Percentiles rank a stretch among this genome's conserved stretches.
phyloP scores from a whole-genome alignment of 2,888 invertebrate genomes.

The Agrenia bidenticulata region DNA sequence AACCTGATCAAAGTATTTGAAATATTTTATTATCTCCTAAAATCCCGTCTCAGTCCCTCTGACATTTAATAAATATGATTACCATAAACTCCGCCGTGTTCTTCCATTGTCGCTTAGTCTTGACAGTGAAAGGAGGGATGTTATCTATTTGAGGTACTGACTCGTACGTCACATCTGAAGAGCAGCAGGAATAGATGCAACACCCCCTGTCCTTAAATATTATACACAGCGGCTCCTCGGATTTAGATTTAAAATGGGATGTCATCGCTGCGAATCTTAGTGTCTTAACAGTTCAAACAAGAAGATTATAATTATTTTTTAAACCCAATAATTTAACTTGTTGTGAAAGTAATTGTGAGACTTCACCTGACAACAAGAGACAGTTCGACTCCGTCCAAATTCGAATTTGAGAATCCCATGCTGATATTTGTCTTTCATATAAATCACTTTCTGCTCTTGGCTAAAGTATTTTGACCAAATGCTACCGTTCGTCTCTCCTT shows the following conservation, averaged over 20 bases:
- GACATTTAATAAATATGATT: no score
- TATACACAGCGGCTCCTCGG: constrained; percentile 41
- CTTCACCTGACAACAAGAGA: constrained; percentile 44
- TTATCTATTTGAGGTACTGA: constrained; percentile 40
- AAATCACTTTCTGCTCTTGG: constrained; percentile 42
- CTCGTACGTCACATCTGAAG: constrained; percentile 38
- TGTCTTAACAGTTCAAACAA: no score
- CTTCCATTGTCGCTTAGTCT: constrained; percentile 40
- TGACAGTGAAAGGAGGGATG: constrained; percentile 40
- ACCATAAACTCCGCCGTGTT: constrained; percentile 47
- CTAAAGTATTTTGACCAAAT: constrained; percentile 45
- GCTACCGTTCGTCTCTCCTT: constrained; percentile 37
- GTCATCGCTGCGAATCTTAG: constrained; percentile 44
- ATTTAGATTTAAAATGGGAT: constrained; percentile 36
- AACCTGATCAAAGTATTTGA: constrained; percentile 23
- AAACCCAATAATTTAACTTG: no score
- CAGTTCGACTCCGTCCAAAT: constrained; percentile 42
- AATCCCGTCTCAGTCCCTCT: no score
- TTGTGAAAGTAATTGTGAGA: no score
- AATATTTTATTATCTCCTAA: no score
- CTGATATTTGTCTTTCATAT: constrained; percentile 44
- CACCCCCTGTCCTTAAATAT: constrained; percentile 45
- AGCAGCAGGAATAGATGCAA: constrained; percentile 41
- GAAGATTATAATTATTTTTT: no score
- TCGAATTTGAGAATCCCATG: constrained; percentile 43